Evolutionary conservation across 2,888 invertebrate species (phyloP), one percentile per base, ranked within the genome.

Genomic region (Chrysina gloriosa): DNA sequence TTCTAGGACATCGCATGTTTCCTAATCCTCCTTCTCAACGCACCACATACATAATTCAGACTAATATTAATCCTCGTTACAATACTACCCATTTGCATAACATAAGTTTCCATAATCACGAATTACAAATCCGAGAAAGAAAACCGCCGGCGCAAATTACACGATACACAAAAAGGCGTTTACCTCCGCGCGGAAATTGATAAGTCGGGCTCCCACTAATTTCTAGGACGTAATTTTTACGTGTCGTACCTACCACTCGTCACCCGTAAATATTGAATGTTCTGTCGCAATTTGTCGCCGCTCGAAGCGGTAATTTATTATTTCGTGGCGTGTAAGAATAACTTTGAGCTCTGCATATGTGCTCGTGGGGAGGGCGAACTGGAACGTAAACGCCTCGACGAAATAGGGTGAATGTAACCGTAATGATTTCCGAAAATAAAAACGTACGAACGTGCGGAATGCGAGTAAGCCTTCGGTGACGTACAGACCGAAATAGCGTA

Each of bases 211-310:
- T 61, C 16, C 14, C 45, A 61, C 42, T 61, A 61, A 42, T 61
- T 61, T 61, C 14, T 21, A n/a, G 23, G 16, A 61, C 58, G 29
- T 61, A 42, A 61, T 65, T 34, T 34, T 42, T 16, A 65, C 54
- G 54, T 65, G 42, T 48, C 52, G 21, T 63, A 23, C 11, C 19
- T 25, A 21, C 11, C 9, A 23, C 11, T 50, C 25, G 58, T 36
- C 58, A 65, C 21, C 31, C 31, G 48, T 65, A 29, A 65, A 65
- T 65, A 65, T 65, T 65, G 65, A 45, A 56, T 56, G 56, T 11
- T 27, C 42, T 39, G 65, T 34, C 65, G 47, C 56, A 39, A 65
- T 65, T 65, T 65, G 56, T 56, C 65, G 65, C 45, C 21, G 29
- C 42, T 36, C 6, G 65, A 16, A 9, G 7, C 16, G 11, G 4